A percentile compares a stretch with the other conserved stretches of the same genome.
Evolutionary conservation across 2,113 vertebrate species (phyloP).

Genomic region (human): GRCh38 chr17:64547501-64548000

Average conservation of each 20-base stretch:
- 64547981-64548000: neutral
- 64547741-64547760: slow-evolving; percentile 98
- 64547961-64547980: neutral
- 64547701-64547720: slow-evolving; percentile 99
- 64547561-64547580: fast-evolving
- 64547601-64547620: slow-evolving; percentile 99
- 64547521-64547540: neutral
- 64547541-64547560: neutral
- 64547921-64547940: neutral
- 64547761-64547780: slow-evolving; percentile 99
- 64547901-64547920: neutral
- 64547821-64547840: slow-evolving; percentile 23
- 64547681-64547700: slow-evolving; percentile 98
- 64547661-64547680: slow-evolving; percentile 95
- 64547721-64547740: slow-evolving; percentile 98
- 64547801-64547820: slow-evolving; percentile 82
- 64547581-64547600: slow-evolving; percentile 80
- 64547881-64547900: neutral
- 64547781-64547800: slow-evolving; percentile 97
- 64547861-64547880: neutral
- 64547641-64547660: slow-evolving; percentile 99
- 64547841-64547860: neutral
- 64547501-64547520: neutral
- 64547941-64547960: neutral
- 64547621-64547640: slow-evolving; percentile 96